phyloP scores from a whole-genome alignment of 2,888 invertebrate species.

The Slavum lentiscoides region DNA sequence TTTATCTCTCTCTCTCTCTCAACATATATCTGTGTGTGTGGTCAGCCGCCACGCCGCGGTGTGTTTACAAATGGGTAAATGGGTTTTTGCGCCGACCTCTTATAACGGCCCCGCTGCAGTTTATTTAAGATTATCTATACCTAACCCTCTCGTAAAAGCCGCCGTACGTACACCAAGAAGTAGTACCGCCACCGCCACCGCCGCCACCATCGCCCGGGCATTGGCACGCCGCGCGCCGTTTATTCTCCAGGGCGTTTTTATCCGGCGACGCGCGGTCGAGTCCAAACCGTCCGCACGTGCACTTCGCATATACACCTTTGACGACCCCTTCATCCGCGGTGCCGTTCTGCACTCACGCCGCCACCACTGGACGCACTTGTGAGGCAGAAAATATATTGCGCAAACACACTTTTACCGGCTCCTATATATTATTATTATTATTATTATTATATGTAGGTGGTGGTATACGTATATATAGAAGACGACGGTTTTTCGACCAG shows the following conservation, averaged over 20 bases:
- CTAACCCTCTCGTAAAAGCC: neutral
- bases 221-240: constrained; percentile 32
- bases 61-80: constrained; percentile 39
- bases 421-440: too few species aligned
- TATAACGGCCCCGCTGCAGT: constrained; percentile 26
- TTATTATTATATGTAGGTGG: too few species aligned
- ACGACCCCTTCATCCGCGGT: neutral
- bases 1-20: constrained; percentile 10
- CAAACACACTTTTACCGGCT: constrained; percentile 22
- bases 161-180: too few species aligned
- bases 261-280: constrained; percentile 26
- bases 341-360: too few species aligned
- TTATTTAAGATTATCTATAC: constrained; percentile 50
- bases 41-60: neutral
- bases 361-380: neutral
- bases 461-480: too few species aligned
- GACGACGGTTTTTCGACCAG: too few species aligned
- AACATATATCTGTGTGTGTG: neutral
- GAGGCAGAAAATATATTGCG: neutral
- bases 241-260: constrained; percentile 42
- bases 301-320: neutral
- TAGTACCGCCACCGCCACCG: too few species aligned
- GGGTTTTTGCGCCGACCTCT: constrained; percentile 44
- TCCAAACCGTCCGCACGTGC: neutral
- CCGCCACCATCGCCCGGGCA: neutral